These are phyloP conservation scores for Limenitis camilla DNA, from an alignment of 2,888 invertebrate genomes.

Conservation along the genomic window DNA sequence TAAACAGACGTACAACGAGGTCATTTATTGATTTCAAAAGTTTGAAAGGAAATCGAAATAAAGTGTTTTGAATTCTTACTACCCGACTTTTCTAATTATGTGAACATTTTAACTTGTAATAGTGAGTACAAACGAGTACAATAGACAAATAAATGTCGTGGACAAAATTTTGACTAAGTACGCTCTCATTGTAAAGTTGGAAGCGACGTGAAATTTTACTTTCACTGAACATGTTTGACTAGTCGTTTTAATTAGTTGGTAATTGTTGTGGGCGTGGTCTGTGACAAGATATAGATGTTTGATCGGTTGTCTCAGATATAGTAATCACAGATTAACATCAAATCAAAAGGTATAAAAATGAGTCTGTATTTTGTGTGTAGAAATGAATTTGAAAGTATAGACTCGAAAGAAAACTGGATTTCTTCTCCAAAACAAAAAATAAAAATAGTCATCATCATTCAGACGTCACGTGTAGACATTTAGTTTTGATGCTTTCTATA, in stretches of 20 bases:
- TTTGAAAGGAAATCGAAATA: no score
- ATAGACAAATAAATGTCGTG: slow-evolving; percentile 34
- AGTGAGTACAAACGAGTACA: no score
- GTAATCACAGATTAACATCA: slow-evolving; percentile 1
- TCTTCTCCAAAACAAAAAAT: no score
- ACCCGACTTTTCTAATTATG: no score
- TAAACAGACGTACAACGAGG: no score
- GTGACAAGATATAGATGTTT: slow-evolving; percentile 31
- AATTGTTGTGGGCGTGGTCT: slow-evolving; percentile 31
- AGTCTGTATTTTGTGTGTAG: slow-evolving; percentile 1
- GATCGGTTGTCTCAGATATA: slow-evolving; percentile 10
- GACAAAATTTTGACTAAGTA: slow-evolving; percentile 6
- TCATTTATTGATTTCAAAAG: no score
- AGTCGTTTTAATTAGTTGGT: slow-evolving; percentile 53
- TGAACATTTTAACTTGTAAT: no score
- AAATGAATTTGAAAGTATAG: neutral
- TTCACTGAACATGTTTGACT: slow-evolving; percentile 59
- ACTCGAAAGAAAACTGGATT: no score
- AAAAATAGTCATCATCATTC: no score
- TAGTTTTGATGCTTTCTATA: no score
- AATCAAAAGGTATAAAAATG: slow-evolving; percentile 1
- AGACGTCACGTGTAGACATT: no score
- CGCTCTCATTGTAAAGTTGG: slow-evolving; percentile 30
- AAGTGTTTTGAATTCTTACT: no score
- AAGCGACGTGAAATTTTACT: slow-evolving; percentile 55